A percentile compares a stretch with the other conserved stretches of the same genome.
Evolutionary conservation across 2,888 invertebrate species (phyloP).

Genomic region (Strigamia crassipes): DNA sequence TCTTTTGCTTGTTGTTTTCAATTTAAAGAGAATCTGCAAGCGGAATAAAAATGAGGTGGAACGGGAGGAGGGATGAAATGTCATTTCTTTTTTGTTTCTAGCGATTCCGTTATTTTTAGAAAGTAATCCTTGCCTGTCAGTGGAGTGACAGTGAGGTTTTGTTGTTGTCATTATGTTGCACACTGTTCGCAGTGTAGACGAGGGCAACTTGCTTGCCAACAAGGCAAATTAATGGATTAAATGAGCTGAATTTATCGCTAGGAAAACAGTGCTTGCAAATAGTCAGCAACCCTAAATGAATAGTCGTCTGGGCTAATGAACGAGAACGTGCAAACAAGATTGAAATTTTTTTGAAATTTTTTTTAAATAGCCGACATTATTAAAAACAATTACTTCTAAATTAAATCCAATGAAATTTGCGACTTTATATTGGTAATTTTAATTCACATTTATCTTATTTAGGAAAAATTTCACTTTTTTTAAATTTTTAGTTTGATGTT

Average conservation of each 20-base stretch:
- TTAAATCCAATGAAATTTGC: neutral
- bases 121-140: slow-evolving; percentile 16
- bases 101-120: neutral
- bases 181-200: slow-evolving; percentile 16
- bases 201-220: slow-evolving; percentile 1
- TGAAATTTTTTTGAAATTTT: neutral
- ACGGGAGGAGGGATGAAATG: neutral
- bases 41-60: neutral
- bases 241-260: slow-evolving; percentile 42
- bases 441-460: neutral
- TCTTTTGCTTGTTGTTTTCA: neutral
- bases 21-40: neutral
- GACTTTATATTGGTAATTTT: neutral
- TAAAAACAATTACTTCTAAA: neutral
- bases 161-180: slow-evolving; percentile 21
- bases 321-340: neutral
- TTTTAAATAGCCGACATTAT: neutral
- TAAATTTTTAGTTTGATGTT: neutral
- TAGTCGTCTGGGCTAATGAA: slow-evolving; percentile 11
- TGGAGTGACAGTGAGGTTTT: slow-evolving; percentile 8
- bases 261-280: slow-evolving; percentile 39
- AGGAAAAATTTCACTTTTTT: neutral
- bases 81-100: slow-evolving; percentile 1
- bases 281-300: slow-evolving; percentile 19
- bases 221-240: slow-evolving; percentile 41